These are phyloP conservation scores for Neostethus bicornis DNA, from an alignment of 2,797 vertebrate species.

Conservation along the genomic window DNA sequence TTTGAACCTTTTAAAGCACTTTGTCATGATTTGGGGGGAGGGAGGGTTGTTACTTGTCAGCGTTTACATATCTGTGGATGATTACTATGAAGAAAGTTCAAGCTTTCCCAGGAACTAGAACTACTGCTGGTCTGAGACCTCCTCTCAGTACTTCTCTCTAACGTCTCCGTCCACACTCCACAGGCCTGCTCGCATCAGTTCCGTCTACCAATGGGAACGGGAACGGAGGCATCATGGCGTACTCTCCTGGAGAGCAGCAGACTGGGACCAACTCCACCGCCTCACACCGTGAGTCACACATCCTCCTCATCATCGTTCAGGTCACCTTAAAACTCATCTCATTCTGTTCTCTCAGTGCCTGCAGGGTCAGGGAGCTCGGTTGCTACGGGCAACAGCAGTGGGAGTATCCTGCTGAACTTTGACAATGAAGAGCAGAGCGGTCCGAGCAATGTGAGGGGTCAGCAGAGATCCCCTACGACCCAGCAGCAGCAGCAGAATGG, in stretches of 20 bases:
- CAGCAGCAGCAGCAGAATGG: conserved; percentile 56
- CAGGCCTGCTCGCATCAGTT: conserved; percentile 80
- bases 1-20: too few relatives aligned
- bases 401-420: conserved; percentile 76
- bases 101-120: too few relatives aligned
- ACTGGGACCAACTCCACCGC: conserved; percentile 65
- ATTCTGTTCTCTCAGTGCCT: conserved; percentile 63
- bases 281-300: conserved; percentile 41
- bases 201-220: conserved; percentile 79
- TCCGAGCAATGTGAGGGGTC: conserved; percentile 46
- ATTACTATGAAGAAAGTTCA: too few relatives aligned
- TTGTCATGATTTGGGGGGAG: too few relatives aligned
- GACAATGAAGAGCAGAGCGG: conserved; percentile 67
- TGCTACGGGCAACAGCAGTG: conserved; percentile 59
- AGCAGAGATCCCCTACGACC: conserved; percentile 47
- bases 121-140: too few relatives aligned
- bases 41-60: too few relatives aligned
- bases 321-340: too few relatives aligned
- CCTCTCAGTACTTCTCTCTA: too few relatives aligned
- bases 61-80: too few relatives aligned
- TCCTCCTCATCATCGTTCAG: too few relatives aligned
- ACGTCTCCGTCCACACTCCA: background rate
- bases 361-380: conserved; percentile 58
- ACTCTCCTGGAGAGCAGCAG: conserved; percentile 78
- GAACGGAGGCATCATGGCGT: conserved; percentile 76